phyloP scores from a whole-genome alignment of 2,113 vertebrate genomes.

The Phasianus colchicus region DNA sequence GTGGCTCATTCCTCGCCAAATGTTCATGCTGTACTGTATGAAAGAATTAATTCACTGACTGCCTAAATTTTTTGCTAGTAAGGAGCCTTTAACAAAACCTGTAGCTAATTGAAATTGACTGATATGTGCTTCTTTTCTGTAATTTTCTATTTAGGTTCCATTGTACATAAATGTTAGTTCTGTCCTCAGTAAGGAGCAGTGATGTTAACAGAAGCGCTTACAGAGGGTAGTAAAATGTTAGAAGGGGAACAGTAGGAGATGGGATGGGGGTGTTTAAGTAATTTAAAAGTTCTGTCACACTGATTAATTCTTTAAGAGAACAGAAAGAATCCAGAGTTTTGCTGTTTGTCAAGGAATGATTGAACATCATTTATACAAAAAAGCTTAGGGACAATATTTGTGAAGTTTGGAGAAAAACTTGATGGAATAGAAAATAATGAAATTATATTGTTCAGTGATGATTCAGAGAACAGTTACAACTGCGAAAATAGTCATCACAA shows the following conservation, averaged over 20 bases:
- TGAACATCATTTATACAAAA: not conserved
- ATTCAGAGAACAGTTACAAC: not conserved
- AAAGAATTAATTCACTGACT: slow-evolving; percentile 30
- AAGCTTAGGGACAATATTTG: not conserved
- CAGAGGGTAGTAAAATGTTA: not conserved
- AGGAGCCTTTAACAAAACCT: slow-evolving; percentile 17
- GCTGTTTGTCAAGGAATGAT: not conserved
- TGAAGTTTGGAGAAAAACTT: not conserved
- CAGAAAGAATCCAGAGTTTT: not conserved
- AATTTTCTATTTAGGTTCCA: not conserved
- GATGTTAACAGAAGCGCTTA: not conserved
- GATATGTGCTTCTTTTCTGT: not conserved
- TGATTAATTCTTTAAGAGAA: not conserved
- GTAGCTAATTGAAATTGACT: slow-evolving; percentile 1
- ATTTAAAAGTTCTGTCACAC: not conserved
- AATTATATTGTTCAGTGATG: not conserved
- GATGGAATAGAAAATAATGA: not conserved
- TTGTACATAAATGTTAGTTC: not conserved
- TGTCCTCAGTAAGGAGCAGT: not conserved
- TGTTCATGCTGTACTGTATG: slow-evolving; percentile 9
- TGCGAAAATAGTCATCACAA: not conserved
- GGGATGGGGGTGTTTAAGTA: not conserved
- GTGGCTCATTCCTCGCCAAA: not conserved
- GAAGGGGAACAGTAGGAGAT: not conserved
- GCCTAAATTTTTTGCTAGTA: slow-evolving; percentile 8